Percentiles rank a stretch among this genome's conserved stretches.
phyloP scores from a whole-genome alignment of 2,113 vertebrate species.

The Ophthalmolycus amberensis region DNA sequence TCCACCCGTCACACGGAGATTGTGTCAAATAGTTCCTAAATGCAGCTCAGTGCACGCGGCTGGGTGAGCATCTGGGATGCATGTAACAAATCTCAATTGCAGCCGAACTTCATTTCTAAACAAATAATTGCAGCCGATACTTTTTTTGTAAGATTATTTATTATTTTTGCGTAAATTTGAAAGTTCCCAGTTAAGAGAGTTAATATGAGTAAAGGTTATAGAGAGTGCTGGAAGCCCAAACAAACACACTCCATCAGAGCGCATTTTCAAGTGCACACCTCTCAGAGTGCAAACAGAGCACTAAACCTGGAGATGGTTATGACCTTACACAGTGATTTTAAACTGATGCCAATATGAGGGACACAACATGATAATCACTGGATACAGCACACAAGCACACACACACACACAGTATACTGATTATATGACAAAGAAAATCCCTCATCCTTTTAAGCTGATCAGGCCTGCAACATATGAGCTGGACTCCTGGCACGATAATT shows the following conservation, averaged over 20 bases:
- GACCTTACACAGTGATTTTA: conserved; percentile 20
- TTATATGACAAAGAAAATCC: conserved; percentile 59
- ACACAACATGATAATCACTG: conserved; percentile 22
- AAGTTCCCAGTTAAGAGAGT: background rate
- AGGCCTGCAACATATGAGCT: conserved; percentile 61
- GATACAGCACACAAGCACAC: background rate
- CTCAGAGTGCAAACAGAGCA: conserved; percentile 25
- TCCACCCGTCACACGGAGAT: background rate
- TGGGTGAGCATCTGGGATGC: background rate
- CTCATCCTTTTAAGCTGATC: conserved; percentile 64
- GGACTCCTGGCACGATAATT: conserved; percentile 78
- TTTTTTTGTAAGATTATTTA: background rate
- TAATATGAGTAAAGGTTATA: background rate
- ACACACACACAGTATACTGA: conserved; percentile 7
- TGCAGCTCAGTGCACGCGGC: background rate
- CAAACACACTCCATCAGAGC: conserved; percentile 21
- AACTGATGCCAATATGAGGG: conserved; percentile 32
- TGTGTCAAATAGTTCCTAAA: background rate
- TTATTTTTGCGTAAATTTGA: background rate
- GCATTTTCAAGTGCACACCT: conserved; percentile 17
- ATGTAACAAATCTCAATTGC: background rate
- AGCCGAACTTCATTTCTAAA: background rate
- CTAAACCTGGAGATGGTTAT: conserved; percentile 22
- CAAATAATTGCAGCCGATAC: background rate
- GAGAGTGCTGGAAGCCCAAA: background rate